Conservation (phyloP, 2,113 vertebrate species). For the Zapornia atra region DNA sequence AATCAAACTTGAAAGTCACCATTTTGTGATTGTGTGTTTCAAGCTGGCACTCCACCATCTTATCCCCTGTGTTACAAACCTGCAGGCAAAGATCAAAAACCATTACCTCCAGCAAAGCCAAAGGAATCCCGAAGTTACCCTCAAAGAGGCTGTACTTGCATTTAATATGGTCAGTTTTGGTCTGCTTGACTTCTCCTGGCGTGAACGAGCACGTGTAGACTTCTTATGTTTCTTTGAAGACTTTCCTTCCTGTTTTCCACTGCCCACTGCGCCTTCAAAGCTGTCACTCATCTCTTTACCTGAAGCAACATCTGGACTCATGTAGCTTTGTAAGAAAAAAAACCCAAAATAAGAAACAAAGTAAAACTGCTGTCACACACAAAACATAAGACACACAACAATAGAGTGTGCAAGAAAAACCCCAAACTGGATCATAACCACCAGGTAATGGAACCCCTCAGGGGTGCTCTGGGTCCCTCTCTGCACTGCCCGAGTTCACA, state of each 20-base stretch:
- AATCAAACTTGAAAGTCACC: constrained; percentile 98
- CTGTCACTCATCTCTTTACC: constrained; percentile 94
- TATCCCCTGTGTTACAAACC: constrained; percentile 96
- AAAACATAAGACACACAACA: not conserved
- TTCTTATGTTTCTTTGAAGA: constrained; percentile 88
- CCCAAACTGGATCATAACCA: too few species aligned
- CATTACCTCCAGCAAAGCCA: not conserved
- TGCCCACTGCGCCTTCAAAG: constrained; percentile 83
- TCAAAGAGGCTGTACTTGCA: constrained; percentile 63
- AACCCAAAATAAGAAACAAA: not conserved
- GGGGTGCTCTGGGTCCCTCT: not conserved
- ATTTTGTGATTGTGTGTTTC: constrained; percentile 99
- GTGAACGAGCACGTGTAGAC: constrained; percentile 89
- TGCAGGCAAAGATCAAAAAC: constrained; percentile 33
- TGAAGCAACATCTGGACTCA: constrained; percentile 87
- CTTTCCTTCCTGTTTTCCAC: constrained; percentile 88
- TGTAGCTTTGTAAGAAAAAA: constrained; percentile 59
- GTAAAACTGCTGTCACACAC: not conserved
- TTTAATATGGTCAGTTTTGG: constrained; percentile 97
- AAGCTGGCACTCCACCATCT: constrained; percentile 98
- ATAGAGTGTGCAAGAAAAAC: not conserved
- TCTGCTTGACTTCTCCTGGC: constrained; percentile 91
- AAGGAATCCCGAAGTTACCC: not conserved
- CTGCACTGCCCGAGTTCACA: not conserved
- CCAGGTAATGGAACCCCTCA: too few species aligned